A percentile compares a stretch with the other conserved stretches of the same genome.
Conservation (phyloP, 2,888 invertebrate genomes). For the Agonopterix arenella region DNA sequence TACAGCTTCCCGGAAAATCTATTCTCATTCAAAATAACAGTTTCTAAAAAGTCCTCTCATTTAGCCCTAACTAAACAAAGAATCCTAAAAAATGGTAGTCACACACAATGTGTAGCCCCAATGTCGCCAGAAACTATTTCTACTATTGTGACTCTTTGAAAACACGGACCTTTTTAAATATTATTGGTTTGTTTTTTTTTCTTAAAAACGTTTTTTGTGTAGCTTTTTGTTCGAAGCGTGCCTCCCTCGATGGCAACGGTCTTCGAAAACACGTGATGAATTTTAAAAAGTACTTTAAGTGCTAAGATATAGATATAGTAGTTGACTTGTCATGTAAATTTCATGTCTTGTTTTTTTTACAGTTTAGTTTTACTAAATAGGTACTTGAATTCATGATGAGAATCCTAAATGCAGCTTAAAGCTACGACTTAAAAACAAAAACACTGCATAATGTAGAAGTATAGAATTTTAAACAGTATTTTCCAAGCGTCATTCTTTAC, state of each 20-base stretch:
- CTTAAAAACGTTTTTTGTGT: conserved; percentile 29
- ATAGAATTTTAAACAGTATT: not conserved
- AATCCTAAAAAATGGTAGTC: conserved; percentile 3
- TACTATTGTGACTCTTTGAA: conserved; percentile 56
- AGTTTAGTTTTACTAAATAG: not conserved
- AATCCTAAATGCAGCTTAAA: not conserved
- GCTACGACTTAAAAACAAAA: not conserved
- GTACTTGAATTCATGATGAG: not conserved
- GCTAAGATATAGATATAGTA: conserved; percentile 48
- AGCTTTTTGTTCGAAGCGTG: conserved; percentile 53
- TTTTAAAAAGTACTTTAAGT: conserved; percentile 57
- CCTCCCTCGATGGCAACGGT: conserved; percentile 47
- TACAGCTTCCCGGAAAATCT: too few relatives aligned
- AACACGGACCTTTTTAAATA: conserved; percentile 56
- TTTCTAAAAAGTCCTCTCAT: not conserved
- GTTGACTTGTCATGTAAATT: conserved; percentile 59
- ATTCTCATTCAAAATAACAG: not conserved
- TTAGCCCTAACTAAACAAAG: conserved; percentile 1
- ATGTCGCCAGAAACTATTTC: conserved; percentile 60
- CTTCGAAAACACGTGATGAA: conserved; percentile 60
- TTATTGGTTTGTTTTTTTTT: conserved; percentile 45
- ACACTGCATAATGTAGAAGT: not conserved
- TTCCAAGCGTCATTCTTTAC: not conserved
- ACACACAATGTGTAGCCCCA: conserved; percentile 29
- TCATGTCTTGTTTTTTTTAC: conserved; percentile 33